Base-by-base conservation (phyloP, 1,140 invertebrate species). In the Pygmarrhopalites habei region DNA sequence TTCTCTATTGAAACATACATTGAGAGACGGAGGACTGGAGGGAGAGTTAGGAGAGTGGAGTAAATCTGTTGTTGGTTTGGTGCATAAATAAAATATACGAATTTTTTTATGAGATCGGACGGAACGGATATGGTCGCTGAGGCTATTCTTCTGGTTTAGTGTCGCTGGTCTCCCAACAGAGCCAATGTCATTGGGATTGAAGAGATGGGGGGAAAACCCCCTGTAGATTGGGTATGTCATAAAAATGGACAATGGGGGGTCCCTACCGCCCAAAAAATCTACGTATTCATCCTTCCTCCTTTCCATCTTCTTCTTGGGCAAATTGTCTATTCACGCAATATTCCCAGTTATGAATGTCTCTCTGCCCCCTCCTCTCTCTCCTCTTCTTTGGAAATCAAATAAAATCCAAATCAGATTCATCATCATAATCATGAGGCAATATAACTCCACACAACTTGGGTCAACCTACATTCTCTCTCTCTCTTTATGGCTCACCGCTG, bases 191-290 rank as follows among this genome's bases (percentile, higher is more conserved):
- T 32, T 56, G 58, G 26, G 47, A 65, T 60, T 58, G 59, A 60
- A 65, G 32, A 5, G 15, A 5, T 15, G 15, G 60, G 64, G 64
- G 59, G 51, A 66, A 61, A 65, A 60, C 58, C 64, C 64, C 60
- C 64, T 47, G 59, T 21, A 15, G 55, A 35, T 58, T 58, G 52
- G 60, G 41, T 62, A 62, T 58, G 60, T 62, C 64, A 66, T 66
- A 66, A 66, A 66, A 66, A 66, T 66, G 59, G 64, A 66, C 60
- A 14, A 23, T 60, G 46, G 64, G 64, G 17, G 64, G 64, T 66
- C 64, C 46, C 14, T 35, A 39, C 62, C 56, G 57, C 53, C 58
- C 52, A 65, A 32, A 65, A 29, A 28, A 41, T 57, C 39, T 43
- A 32, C 35, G 29, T 52, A 58, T 57, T 58, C 46, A 44, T 39